Evolutionary conservation across 2,797 vertebrate genomes (phyloP).

Genomic region (Hippocampus kuda): DNA sequence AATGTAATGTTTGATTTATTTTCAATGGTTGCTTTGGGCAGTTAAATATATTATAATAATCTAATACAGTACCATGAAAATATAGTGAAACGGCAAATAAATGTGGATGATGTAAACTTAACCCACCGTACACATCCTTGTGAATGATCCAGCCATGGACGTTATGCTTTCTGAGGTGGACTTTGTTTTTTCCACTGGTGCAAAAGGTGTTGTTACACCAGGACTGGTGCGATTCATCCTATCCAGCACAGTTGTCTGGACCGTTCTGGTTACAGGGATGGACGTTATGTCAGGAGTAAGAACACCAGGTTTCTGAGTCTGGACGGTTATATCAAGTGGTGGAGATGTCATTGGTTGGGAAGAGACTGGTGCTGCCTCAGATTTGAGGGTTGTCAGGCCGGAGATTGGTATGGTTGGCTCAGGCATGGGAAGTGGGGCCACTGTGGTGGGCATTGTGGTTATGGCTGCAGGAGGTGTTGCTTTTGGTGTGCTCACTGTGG

Average conservation of each 20-base stretch:
- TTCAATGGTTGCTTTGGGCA: background rate
- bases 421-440: background rate
- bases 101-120: background rate
- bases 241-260: constrained; percentile 9
- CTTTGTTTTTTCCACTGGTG: constrained; percentile 16
- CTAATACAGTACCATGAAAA: background rate
- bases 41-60: background rate
- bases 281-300: background rate
- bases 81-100: background rate
- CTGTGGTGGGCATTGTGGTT: constrained; percentile 12
- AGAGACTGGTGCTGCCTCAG: background rate
- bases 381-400: constrained; percentile 22
- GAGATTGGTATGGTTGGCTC: constrained; percentile 12
- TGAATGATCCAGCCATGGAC: constrained; percentile 27
- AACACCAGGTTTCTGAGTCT: constrained; percentile 16
- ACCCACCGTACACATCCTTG: constrained; percentile 66
- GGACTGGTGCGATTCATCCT: constrained; percentile 13
- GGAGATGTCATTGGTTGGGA: constrained; percentile 6
- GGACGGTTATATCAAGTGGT: constrained; percentile 9
- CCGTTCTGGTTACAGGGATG: constrained; percentile 6
- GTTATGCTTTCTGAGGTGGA: constrained; percentile 19
- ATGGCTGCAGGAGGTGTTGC: constrained; percentile 11
- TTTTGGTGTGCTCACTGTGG: constrained; percentile 27
- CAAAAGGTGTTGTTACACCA: constrained; percentile 11
- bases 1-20: background rate